Evolutionary conservation across 2,113 vertebrate species (phyloP), one percentile per base, ranked within the genome.

Genomic region (Notarius quadriscutis): DNA sequence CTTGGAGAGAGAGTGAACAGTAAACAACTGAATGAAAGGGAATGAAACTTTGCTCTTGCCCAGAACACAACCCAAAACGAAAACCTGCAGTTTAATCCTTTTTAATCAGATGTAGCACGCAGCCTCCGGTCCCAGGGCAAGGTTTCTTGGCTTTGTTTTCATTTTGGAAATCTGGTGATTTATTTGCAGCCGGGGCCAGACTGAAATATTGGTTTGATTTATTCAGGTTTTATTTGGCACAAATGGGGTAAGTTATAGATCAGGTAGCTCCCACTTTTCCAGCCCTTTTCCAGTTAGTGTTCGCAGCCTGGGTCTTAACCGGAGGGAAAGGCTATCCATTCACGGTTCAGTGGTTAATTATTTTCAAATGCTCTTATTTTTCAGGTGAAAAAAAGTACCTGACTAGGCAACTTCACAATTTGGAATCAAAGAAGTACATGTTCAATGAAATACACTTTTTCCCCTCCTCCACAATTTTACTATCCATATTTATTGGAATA

Each of bases 71-170:
- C 91, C 91, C 81, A 86, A 74, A 87, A 87, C 93, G 63, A 81
- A 74, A 94, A 92, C 93, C 92, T 92, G 87, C 69, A 48, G 89
- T 93, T 92, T 94, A 94, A 95, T 94, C 92, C 93, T 92, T 94
- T 95, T 95, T 94, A 95, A 95, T 95, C 92, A 95, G 94, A 93
- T 93, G 94, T 94, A 95, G 94, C 93, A 94, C 91, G 74, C 91
- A 88, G 89, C 91, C 91, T 92, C 87, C 92, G 92, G 92, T 92
- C 91, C 91, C 90, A 89, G 92, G 92, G 93, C 84, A 90, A 92
- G 92, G 91, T 90, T 83, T 63, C 88, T 89, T 90, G 90, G 91
- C 84, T 71, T 67, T 86, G 58, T 77, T 85, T 88, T 91, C 90
- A 92, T 87, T 87, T 75, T 63, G 80, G 41, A 83, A 89, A 92